Evolutionary conservation across 2,888 invertebrate genomes (phyloP).

Genomic region (Macrosiphum euphorbiae): DNA sequence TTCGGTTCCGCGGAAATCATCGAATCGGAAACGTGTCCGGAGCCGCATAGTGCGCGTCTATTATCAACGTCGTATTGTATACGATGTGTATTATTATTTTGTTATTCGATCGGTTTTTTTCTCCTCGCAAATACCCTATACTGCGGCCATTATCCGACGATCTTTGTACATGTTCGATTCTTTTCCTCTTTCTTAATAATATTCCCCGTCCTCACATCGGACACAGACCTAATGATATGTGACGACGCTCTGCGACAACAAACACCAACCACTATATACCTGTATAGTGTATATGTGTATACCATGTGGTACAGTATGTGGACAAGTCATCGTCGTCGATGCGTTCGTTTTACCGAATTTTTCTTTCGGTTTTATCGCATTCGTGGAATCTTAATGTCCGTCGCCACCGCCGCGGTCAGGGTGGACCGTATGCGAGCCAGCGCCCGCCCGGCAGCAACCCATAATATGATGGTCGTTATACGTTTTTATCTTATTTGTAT

Average conservation of each 20-base stretch:
- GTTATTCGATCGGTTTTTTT: background rate
- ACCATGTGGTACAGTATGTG: background rate
- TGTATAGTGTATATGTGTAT: background rate
- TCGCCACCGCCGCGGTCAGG: background rate
- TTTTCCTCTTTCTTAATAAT: background rate
- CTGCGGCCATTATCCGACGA: background rate
- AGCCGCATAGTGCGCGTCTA: background rate
- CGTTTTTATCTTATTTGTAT: background rate
- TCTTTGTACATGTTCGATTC: background rate
- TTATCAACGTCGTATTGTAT: background rate
- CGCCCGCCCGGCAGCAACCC: background rate
- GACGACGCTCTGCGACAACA: background rate
- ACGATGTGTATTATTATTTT: background rate
- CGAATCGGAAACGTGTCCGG: conserved; percentile 15
- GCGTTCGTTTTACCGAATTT: conserved; percentile 2
- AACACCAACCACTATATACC: background rate
- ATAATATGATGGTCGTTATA: background rate
- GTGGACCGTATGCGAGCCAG: background rate
- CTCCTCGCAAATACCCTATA: background rate
- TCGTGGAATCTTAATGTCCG: conserved; percentile 5
- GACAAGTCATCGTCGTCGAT: background rate
- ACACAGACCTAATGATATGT: background rate
- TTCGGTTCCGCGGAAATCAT: conserved; percentile 10
- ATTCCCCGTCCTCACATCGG: background rate
- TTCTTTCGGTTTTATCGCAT: background rate